These are phyloP conservation scores for Synaphobranchus kaupii DNA, from an alignment of 2,797 vertebrate species.

Conservation along the genomic window DNA sequence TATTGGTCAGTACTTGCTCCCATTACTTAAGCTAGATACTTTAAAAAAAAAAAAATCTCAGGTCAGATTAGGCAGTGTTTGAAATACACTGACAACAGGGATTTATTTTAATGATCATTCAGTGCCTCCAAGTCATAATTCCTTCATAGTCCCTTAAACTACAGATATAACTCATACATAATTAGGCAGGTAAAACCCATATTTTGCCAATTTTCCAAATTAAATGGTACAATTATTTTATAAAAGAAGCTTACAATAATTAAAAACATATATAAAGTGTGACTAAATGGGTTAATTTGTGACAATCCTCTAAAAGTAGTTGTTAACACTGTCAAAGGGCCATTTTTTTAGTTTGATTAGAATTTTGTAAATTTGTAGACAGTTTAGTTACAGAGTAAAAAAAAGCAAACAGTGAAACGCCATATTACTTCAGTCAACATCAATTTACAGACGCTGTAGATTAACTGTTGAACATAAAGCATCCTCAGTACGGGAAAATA, in stretches of 20 bases:
- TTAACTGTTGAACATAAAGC: not conserved
- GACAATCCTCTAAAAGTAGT: not conserved
- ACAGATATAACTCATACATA: not conserved
- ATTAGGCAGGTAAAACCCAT: not conserved
- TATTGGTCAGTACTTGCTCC: too few relatives aligned
- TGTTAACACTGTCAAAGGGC: not conserved
- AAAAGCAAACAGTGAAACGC: not conserved
- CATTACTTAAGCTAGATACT: too few relatives aligned
- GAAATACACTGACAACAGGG: not conserved
- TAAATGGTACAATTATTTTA: not conserved
- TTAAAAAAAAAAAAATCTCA: too few relatives aligned
- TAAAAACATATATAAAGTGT: too few relatives aligned
- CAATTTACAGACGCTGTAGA: not conserved
- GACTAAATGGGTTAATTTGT: not conserved
- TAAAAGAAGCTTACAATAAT: not conserved
- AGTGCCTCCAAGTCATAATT: not conserved
- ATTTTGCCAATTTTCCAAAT: not conserved
- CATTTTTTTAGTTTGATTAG: not conserved
- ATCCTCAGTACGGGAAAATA: slow-evolving; percentile 42
- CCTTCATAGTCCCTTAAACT: not conserved
- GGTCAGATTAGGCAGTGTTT: not conserved
- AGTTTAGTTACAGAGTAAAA: not conserved
- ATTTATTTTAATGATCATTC: not conserved
- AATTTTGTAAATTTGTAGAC: not conserved
- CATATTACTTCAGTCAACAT: not conserved